Evolutionary conservation across 1,140 invertebrate species (phyloP).

Genomic region (Laodelphax striatellus): DNA sequence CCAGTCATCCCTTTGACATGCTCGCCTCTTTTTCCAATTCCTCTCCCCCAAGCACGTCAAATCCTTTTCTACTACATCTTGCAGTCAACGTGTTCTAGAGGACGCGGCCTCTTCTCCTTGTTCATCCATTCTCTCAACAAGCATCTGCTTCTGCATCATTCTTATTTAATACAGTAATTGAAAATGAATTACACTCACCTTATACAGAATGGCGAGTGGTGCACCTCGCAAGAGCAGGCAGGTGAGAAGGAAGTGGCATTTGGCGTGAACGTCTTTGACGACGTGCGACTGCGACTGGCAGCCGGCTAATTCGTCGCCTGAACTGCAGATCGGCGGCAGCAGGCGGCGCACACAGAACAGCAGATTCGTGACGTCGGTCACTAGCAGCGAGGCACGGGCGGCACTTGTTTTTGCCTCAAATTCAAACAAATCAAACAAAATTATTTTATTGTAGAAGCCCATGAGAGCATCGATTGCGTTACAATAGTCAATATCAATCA

Average conservation of each 20-base stretch:
- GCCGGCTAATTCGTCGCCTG: conserved; percentile 47
- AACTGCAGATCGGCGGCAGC: conserved; percentile 47
- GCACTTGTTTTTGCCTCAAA: conserved; percentile 46
- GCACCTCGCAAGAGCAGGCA: conserved; percentile 56
- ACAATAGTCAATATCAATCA: too few relatives aligned
- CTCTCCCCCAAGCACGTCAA: too few relatives aligned
- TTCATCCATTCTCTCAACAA: too few relatives aligned
- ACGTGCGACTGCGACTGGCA: conserved; percentile 43
- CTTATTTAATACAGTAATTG: neutral
- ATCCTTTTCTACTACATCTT: too few relatives aligned
- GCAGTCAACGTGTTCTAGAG: too few relatives aligned
- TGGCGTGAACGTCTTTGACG: conserved; percentile 61
- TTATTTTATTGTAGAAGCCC: neutral
- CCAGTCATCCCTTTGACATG: too few relatives aligned
- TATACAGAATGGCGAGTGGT: conserved; percentile 55
- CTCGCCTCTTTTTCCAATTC: too few relatives aligned
- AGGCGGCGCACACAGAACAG: conserved; percentile 56
- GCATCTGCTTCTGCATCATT: too few relatives aligned
- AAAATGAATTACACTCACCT: conserved; percentile 36
- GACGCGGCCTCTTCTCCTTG: too few relatives aligned
- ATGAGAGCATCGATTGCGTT: too few relatives aligned
- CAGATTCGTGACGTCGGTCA: conserved; percentile 61
- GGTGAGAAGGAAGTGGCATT: conserved; percentile 59
- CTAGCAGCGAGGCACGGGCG: conserved; percentile 43
- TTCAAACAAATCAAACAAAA: neutral